A percentile compares a stretch with the other conserved stretches of the same genome.
These are phyloP conservation scores for Hyppa rectilinea DNA, from an alignment of 2,888 invertebrate genomes.

Conservation along the genomic window DNA sequence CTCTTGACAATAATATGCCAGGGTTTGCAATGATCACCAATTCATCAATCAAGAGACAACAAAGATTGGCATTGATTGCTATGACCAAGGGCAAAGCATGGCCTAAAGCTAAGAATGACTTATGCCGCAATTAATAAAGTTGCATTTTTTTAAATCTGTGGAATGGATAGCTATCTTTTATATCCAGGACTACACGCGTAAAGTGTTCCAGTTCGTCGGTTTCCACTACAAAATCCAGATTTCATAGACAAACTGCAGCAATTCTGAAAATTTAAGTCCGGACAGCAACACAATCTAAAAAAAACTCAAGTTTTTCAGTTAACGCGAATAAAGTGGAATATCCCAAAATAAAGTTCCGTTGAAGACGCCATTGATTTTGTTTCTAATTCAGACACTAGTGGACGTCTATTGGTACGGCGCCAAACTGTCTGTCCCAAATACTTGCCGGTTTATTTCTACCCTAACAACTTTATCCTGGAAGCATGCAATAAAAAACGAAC, in stretches of 20 bases:
- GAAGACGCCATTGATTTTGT: slow-evolving; percentile 54
- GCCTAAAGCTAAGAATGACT: too few species aligned
- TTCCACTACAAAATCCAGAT: not conserved
- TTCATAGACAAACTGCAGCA: not conserved
- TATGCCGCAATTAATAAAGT: too few species aligned
- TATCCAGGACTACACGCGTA: too few species aligned
- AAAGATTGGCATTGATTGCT: too few species aligned
- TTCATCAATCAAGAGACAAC: not conserved
- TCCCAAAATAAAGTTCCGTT: slow-evolving; percentile 31
- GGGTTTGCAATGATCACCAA: not conserved
- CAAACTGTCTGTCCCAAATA: slow-evolving; percentile 84
- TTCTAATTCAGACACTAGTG: slow-evolving; percentile 64
- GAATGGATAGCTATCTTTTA: too few species aligned
- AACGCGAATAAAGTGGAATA: not conserved
- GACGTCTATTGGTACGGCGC: slow-evolving; percentile 79
- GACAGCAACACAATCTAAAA: not conserved
- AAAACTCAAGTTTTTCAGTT: not conserved
- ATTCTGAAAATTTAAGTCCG: not conserved
- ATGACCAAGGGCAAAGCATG: too few species aligned
- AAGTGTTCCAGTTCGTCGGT: too few species aligned
- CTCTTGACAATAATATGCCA: too few species aligned
- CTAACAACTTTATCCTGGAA: slow-evolving; percentile 39
- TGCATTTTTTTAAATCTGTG: too few species aligned
- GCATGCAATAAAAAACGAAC: slow-evolving; percentile 26
- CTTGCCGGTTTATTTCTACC: slow-evolving; percentile 67